Conservation (phyloP, 2,888 invertebrate genomes). For the Pasiphila rectangulata region DNA sequence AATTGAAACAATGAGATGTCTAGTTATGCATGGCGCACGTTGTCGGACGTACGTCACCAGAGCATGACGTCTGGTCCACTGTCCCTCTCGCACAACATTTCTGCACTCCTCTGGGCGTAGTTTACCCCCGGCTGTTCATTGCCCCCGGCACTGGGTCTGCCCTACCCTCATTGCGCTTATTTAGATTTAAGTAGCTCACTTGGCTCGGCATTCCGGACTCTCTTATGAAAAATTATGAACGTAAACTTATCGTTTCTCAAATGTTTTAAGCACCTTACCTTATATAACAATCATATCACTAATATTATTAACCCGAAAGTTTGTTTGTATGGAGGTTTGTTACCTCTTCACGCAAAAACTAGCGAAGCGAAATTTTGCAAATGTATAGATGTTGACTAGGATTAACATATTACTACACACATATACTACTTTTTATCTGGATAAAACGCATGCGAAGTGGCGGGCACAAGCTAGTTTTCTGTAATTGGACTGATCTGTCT, state of each 20-base stretch:
- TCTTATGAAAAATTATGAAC: constrained; percentile 19
- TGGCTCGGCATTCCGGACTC: constrained; percentile 24
- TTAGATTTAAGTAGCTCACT: constrained; percentile 36
- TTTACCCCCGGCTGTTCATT: constrained; percentile 52
- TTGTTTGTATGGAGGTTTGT: too few species aligned
- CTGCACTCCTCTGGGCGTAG: constrained; percentile 41
- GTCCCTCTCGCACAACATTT: constrained; percentile 46
- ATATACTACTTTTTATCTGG: too few species aligned
- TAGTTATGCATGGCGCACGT: constrained; percentile 43
- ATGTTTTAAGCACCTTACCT: not conserved
- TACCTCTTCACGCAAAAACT: too few species aligned
- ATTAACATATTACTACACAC: too few species aligned
- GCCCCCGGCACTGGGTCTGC: constrained; percentile 47
- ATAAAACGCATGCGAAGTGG: too few species aligned
- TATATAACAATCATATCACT: not conserved
- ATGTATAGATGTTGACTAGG: too few species aligned
- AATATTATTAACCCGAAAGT: too few species aligned
- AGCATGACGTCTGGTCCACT: constrained; percentile 59
- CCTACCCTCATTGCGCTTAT: constrained; percentile 52
- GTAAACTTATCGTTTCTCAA: not conserved
- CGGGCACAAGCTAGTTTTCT: too few species aligned
- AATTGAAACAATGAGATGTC: constrained; percentile 45
- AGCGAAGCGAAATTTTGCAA: too few species aligned
- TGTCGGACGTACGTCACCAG: constrained; percentile 57
- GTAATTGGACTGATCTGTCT: too few species aligned